A percentile compares a stretch with the other conserved stretches of the same genome.
Conservation (phyloP, 2,888 invertebrate genomes). For the Ormia ochracea region DNA sequence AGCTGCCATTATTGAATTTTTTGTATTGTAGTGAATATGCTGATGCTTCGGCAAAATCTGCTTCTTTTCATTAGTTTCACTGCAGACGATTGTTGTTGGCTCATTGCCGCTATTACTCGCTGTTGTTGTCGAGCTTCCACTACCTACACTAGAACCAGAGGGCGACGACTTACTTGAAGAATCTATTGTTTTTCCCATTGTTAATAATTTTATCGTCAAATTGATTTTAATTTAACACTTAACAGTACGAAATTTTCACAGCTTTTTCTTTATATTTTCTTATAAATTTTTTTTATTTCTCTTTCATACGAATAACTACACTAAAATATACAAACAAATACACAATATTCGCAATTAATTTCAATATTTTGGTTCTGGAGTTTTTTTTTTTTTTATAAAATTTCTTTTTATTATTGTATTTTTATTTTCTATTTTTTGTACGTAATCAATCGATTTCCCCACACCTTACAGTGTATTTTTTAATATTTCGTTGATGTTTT, state of each 20-base stretch:
- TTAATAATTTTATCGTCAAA: constrained; percentile 11
- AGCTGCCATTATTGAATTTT: constrained; percentile 16
- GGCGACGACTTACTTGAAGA: constrained; percentile 34
- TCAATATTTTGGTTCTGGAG: neutral
- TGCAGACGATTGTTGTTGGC: constrained; percentile 13
- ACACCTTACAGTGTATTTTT: constrained; percentile 60
- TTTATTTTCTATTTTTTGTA: constrained; percentile 47
- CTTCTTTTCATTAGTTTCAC: constrained; percentile 39
- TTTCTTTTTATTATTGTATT: constrained; percentile 10
- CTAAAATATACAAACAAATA: no score
- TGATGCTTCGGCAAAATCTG: constrained; percentile 36
- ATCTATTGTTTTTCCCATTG: constrained; percentile 62
- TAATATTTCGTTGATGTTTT: constrained; percentile 35
- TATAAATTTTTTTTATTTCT: neutral
- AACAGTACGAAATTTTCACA: neutral
- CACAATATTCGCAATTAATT: neutral
- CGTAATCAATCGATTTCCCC: constrained; percentile 67
- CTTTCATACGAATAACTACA: neutral
- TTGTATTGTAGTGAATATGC: constrained; percentile 16
- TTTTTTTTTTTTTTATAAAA: neutral
- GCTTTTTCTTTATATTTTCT: neutral
- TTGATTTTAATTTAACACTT: neutral
- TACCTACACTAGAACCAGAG: constrained; percentile 8
- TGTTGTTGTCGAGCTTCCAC: constrained; percentile 40
- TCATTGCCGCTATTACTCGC: constrained; percentile 12